These are phyloP conservation scores for Phrynocephalus forsythii DNA, from an alignment of 2,797 vertebrate genomes.

Conservation along the genomic window DNA sequence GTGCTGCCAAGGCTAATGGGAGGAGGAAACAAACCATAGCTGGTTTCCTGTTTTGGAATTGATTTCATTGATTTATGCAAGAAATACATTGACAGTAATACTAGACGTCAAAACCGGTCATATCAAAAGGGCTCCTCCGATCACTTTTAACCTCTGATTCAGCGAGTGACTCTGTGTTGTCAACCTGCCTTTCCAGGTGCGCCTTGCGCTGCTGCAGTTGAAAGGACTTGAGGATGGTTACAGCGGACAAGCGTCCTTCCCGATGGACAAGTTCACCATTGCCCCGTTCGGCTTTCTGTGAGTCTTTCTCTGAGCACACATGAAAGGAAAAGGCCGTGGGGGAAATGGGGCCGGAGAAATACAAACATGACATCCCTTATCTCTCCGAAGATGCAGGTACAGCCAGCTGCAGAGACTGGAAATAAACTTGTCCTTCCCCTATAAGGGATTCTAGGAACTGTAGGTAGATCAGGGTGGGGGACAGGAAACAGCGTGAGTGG, in stretches of 20 bases:
- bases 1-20: too few species aligned
- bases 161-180: neutral
- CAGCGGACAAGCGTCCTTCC: conserved; percentile 81
- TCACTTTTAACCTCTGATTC: neutral
- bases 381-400: neutral
- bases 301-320: conserved; percentile 61
- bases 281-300: conserved; percentile 93
- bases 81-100: too few species aligned
- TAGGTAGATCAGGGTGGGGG: neutral
- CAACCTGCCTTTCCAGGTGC: conserved; percentile 78
- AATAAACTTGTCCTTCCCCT: neutral
- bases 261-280: conserved; percentile 79
- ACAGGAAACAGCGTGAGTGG: neutral
- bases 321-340: neutral
- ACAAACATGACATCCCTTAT: neutral
- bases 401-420: neutral
- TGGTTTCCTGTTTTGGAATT: too few species aligned
- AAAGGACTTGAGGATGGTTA: conserved; percentile 94
- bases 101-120: too few species aligned
- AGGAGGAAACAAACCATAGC: too few species aligned
- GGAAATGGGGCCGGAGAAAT: neutral
- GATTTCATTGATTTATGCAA: too few species aligned
- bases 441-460: neutral
- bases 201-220: conserved; percentile 89
- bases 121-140: too few species aligned